Base-by-base conservation (phyloP, 2,113 vertebrate species). In the Poeciliopsis prolifica region DNA sequence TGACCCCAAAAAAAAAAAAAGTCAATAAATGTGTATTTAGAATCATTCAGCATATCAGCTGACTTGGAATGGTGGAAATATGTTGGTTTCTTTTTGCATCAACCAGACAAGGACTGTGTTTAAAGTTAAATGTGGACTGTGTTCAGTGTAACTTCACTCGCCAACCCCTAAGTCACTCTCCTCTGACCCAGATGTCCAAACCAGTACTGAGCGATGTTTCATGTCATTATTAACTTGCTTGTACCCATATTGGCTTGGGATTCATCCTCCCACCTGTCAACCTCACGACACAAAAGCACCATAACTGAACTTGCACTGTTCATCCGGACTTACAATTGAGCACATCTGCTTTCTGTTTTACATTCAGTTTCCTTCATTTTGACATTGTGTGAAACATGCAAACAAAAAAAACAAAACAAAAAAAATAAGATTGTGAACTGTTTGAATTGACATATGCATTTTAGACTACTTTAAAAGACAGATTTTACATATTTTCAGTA, bases 121-220 rank as follows among this genome's bases (percentile, higher is more conserved):
- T 58, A n/a, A 58, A 58, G 91, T 94, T 94, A 90, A 92, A 91
- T 92, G 93, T 95, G 92, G 92, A 93, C 86, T 91, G 84, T 93
- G 86, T 92, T 97, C 89, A 89, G 95, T 98, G 96, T 95, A 95
- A 82, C 92, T 87, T 95, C 95, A 95, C 95, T 92, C 92, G 95
- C 92, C 93, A 92, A 94, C 91, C 91, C 91, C 89, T n/a, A 85
- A 88, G 90, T 83, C 87, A 90, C 89, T 87, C 91, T 78, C 91
- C 87, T 87, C 93, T 92, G 88, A 82, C 92, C 92, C 93, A 88
- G 85, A 94, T 86, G 88, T 93, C 93, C 93, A 91, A 90, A 95
- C 95, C 93, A 77, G 79, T 92, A 84, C 78, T 88, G 85, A 89
- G 84, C 86, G 86, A 69, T 76, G 85, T 88, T 88, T 77, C 78